These are phyloP conservation scores for Palythoa grandiflora DNA, from an alignment of 92 coral and sea anemone species.

Conservation along the genomic window DNA sequence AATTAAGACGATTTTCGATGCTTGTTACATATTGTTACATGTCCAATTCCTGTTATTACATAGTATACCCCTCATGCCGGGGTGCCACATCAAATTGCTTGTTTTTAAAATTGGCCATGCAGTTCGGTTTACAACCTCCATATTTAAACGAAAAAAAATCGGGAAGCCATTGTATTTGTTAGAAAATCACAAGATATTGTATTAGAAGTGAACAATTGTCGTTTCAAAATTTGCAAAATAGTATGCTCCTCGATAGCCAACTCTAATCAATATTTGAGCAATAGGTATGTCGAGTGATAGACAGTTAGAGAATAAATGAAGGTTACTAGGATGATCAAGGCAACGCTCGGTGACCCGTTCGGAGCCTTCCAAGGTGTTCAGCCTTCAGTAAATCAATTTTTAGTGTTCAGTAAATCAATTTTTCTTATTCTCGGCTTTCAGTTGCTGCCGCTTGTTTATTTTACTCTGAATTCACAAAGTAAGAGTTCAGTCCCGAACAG, in stretches of 20 bases:
- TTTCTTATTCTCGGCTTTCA: slow-evolving; percentile 38
- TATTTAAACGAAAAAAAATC: slow-evolving; percentile 40
- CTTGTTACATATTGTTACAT: slow-evolving; percentile 42
- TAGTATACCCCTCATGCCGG: slow-evolving; percentile 52
- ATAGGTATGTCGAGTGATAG: slow-evolving; percentile 41
- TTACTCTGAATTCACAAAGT: slow-evolving; percentile 38
- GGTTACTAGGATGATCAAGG: slow-evolving; percentile 35
- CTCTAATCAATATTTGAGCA: slow-evolving; percentile 39
- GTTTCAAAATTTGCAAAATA: slow-evolving; percentile 37
- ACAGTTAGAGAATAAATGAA: slow-evolving; percentile 37
- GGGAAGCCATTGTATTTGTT: slow-evolving; percentile 41
- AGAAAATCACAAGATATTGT: slow-evolving; percentile 42
- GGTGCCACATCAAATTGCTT: slow-evolving; percentile 47
- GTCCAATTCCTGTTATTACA: slow-evolving; percentile 45
- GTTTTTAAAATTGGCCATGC: slow-evolving; percentile 45
- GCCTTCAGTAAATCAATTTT: not conserved
- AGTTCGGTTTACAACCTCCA: slow-evolving; percentile 49
- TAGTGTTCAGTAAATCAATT: not conserved
- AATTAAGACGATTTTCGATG: slow-evolving; percentile 44
- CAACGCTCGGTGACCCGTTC: slow-evolving; percentile 47
- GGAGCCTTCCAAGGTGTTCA: slow-evolving; percentile 36
- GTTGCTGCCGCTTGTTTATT: slow-evolving; percentile 42
- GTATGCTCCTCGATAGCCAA: slow-evolving; percentile 39
- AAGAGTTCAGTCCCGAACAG: slow-evolving; percentile 44
- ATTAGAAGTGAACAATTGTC: slow-evolving; percentile 39